Percentiles rank a stretch among this genome's conserved stretches.
These are phyloP conservation scores for Cantharis nigra DNA, from an alignment of 2,888 invertebrate genomes.

Conservation along the genomic window DNA sequence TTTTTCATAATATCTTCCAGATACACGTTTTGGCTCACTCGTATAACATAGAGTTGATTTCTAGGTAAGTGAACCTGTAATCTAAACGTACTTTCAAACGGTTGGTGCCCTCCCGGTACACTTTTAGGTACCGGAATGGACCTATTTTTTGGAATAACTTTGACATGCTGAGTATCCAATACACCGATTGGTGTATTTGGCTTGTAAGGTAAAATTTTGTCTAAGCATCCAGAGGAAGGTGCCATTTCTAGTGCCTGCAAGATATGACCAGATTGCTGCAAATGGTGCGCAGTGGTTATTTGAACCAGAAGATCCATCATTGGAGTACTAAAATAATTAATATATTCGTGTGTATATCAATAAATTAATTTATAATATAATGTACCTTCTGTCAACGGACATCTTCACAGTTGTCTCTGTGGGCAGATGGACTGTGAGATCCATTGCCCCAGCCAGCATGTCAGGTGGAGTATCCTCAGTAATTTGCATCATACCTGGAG, in stretches of 20 bases:
- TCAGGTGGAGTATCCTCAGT: slow-evolving; percentile 72
- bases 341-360: background rate
- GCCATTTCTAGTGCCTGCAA: slow-evolving; percentile 65
- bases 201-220: slow-evolving; percentile 68
- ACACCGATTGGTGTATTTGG: slow-evolving; percentile 75
- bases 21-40: slow-evolving; percentile 71
- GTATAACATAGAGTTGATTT: slow-evolving; percentile 77
- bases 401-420: slow-evolving; percentile 58
- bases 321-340: slow-evolving; percentile 62
- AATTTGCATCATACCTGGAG: slow-evolving; percentile 58
- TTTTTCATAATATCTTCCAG: slow-evolving; percentile 71
- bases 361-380: slow-evolving; percentile 6
- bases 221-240: slow-evolving; percentile 53
- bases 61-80: slow-evolving; percentile 74
- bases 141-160: slow-evolving; percentile 50
- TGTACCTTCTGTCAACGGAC: slow-evolving; percentile 62
- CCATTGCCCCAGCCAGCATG: slow-evolving; percentile 72
- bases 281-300: slow-evolving; percentile 69
- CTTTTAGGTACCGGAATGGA: slow-evolving; percentile 36
- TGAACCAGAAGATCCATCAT: slow-evolving; percentile 80
- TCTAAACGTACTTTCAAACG: slow-evolving; percentile 66
- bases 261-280: slow-evolving; percentile 69
- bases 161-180: slow-evolving; percentile 58
- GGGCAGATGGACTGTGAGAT: slow-evolving; percentile 67
- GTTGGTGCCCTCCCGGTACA: slow-evolving; percentile 55